Evolutionary conservation across 2,113 vertebrate species (phyloP).

Genomic region (Alexandromys fortis): DNA sequence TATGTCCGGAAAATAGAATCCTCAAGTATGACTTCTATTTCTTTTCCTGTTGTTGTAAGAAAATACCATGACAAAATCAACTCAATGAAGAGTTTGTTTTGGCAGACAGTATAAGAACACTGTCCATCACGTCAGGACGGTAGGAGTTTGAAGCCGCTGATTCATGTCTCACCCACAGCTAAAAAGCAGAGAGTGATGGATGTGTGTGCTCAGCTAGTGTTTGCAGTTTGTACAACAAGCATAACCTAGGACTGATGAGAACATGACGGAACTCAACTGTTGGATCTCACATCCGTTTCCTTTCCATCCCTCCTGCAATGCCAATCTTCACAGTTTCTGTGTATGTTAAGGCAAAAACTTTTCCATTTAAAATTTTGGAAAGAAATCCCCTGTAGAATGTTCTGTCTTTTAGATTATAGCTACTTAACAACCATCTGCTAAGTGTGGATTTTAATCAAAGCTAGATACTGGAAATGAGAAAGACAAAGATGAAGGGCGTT

Average conservation of each 20-base stretch:
- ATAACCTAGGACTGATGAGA: not conserved
- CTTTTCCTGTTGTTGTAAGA: not conserved
- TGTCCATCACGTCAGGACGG: too few species aligned
- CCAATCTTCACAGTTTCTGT: not conserved
- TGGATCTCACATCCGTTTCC: not conserved
- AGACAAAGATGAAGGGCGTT: not conserved
- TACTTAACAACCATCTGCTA: not conserved
- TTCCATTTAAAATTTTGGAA: not conserved
- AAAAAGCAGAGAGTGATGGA: too few species aligned
- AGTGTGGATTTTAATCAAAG: not conserved
- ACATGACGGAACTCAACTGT: not conserved
- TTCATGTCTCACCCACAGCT: not conserved
- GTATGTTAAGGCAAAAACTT: not conserved
- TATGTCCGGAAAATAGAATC: not conserved
- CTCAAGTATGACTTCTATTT: conserved; percentile 5
- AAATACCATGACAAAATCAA: not conserved
- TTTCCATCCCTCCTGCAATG: not conserved
- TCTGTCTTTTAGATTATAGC: not conserved
- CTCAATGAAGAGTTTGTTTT: not conserved
- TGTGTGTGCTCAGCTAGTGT: not conserved
- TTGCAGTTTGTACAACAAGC: not conserved
- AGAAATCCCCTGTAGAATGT: not conserved
- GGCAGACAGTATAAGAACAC: not conserved
- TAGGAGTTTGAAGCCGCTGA: not conserved
- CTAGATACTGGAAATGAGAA: not conserved